Conservation (phyloP, 2,113 vertebrate species). For the Bagarius yarrelli region DNA sequence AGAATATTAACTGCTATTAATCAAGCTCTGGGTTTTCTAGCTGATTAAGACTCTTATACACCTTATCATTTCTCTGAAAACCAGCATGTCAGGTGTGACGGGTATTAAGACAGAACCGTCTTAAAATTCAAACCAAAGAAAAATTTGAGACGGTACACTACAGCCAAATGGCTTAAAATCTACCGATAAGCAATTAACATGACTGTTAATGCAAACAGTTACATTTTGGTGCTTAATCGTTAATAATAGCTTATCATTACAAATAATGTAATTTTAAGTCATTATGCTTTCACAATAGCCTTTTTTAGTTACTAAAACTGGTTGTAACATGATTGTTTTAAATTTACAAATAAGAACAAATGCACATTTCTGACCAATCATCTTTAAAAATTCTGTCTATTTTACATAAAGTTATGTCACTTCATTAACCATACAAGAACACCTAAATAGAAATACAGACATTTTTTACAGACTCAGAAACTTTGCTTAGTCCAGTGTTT, state of each 20-base stretch:
- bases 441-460: not conserved
- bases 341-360: not conserved
- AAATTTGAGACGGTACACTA: not conserved
- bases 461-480: too few species aligned
- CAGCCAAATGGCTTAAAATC: not conserved
- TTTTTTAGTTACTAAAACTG: not conserved
- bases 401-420: not conserved
- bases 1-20: not conserved
- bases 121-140: constrained; percentile 13
- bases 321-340: not conserved
- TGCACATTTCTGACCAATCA: not conserved
- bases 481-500: too few species aligned
- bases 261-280: not conserved
- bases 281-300: not conserved
- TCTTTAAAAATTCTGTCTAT: not conserved
- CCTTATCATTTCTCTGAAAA: not conserved
- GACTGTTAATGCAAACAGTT: not conserved
- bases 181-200: not conserved
- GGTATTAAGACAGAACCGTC: not conserved
- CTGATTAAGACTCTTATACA: not conserved
- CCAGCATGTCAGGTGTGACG: not conserved
- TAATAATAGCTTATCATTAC: not conserved
- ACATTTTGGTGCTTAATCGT: not conserved
- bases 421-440: not conserved
- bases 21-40: not conserved